Conservation (phyloP, 2,113 vertebrate genomes). For the Chlorodrepanis virens region DNA sequence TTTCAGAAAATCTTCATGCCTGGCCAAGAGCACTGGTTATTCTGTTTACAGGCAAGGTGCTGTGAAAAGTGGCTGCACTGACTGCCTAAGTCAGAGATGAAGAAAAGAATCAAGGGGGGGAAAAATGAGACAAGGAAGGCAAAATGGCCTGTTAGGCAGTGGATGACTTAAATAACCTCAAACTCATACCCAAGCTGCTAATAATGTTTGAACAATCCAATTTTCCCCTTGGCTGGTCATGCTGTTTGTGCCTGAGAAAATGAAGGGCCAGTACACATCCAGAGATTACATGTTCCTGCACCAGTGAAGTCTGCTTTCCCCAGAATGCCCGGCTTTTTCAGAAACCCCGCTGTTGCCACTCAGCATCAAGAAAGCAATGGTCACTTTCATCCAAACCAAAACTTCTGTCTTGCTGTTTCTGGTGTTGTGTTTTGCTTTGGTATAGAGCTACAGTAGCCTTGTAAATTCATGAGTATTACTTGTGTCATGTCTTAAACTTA, state of each 20-base stretch:
- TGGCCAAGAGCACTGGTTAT: background rate
- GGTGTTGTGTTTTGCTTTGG: background rate
- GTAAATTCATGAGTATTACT: background rate
- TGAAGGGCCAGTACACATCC: background rate
- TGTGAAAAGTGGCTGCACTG: background rate
- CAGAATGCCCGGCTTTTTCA: background rate
- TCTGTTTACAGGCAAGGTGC: background rate
- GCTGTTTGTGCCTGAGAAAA: background rate
- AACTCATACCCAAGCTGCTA: background rate
- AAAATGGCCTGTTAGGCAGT: background rate
- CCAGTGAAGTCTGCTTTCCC: background rate
- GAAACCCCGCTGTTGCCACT: background rate
- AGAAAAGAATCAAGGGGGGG: background rate
- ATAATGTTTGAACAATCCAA: background rate
- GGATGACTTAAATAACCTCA: background rate
- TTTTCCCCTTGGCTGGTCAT: background rate
- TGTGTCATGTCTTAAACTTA: background rate
- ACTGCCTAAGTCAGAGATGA: background rate
- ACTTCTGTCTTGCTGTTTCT: background rate
- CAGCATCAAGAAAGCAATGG: background rate
- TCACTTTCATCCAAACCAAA: background rate
- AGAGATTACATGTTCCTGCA: background rate
- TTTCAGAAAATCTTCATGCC: background rate
- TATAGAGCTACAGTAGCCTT: background rate
- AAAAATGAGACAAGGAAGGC: background rate